A percentile compares a stretch with the other conserved stretches of the same genome.
phyloP scores from a whole-genome alignment of 2,888 invertebrate species.

The Acleris laterana region DNA sequence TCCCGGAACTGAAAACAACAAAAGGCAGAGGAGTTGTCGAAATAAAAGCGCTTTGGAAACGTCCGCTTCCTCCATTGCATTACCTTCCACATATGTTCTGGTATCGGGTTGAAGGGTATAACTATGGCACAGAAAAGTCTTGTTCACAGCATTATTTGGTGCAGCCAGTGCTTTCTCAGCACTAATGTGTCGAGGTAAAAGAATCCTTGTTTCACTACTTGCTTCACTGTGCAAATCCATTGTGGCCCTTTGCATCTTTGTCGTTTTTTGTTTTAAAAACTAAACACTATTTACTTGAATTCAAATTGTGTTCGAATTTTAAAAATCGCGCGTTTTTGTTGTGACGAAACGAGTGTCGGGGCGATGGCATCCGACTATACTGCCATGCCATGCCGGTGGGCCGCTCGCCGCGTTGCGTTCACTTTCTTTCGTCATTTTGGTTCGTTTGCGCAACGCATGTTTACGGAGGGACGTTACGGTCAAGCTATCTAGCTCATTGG shows the following conservation, averaged over 20 bases:
- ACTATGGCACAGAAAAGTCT: conserved; percentile 68
- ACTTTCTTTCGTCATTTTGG: conserved; percentile 81
- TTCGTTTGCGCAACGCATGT: conserved; percentile 63
- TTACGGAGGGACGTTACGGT: conserved; percentile 47
- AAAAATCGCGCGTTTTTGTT: conserved; percentile 45
- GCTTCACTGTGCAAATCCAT: conserved; percentile 69
- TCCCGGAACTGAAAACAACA: conserved; percentile 17
- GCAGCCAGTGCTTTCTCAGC: conserved; percentile 57
- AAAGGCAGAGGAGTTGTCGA: conserved; percentile 29
- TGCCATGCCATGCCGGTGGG: conserved; percentile 48
- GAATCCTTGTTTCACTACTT: conserved; percentile 54
- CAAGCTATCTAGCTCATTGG: conserved; percentile 28
- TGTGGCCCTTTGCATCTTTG: conserved; percentile 15
- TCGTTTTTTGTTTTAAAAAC: conserved; percentile 22
- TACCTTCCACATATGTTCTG: conserved; percentile 70
- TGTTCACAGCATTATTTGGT: conserved; percentile 63
- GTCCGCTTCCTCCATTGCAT: conserved; percentile 37
- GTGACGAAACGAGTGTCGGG: conserved; percentile 46
- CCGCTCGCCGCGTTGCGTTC: conserved; percentile 61
- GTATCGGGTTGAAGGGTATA: conserved; percentile 72
- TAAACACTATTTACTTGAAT: conserved; percentile 27
- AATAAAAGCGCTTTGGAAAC: conserved; percentile 20
- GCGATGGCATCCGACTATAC: conserved; percentile 53
- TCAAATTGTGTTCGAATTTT: conserved; percentile 35
- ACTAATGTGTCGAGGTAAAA: conserved; percentile 66